phyloP scores from a whole-genome alignment of 2,113 vertebrate genomes.

The Oryzias melastigma region DNA sequence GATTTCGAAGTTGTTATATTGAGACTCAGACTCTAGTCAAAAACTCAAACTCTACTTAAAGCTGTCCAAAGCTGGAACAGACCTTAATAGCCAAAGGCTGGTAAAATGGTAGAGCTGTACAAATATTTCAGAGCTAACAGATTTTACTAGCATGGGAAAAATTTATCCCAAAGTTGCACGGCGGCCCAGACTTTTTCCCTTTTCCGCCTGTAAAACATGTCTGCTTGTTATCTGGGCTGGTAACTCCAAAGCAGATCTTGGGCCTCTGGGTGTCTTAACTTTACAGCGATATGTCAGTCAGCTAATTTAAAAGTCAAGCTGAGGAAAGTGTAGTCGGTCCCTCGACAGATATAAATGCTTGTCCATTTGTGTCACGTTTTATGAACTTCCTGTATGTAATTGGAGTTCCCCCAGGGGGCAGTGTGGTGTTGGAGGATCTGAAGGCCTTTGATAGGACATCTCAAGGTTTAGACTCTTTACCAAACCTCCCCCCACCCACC shows the following conservation, averaged over 20 bases:
- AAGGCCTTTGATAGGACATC: constrained; percentile 29
- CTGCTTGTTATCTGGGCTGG: constrained; percentile 55
- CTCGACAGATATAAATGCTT: constrained; percentile 35
- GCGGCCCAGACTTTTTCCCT: constrained; percentile 10
- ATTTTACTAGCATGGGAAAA: constrained; percentile 29
- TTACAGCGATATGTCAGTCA: constrained; percentile 42
- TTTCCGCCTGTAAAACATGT: constrained; percentile 47
- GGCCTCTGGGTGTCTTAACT: constrained; percentile 35
- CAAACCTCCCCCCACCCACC: constrained; percentile 25
- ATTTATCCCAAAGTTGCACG: constrained; percentile 39
- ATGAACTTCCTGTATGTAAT: constrained; percentile 13
- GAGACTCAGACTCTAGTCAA: too few species aligned
- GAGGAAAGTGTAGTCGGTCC: constrained; percentile 47
- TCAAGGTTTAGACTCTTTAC: constrained; percentile 57
- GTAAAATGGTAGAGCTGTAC: not conserved
- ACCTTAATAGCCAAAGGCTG: not conserved
- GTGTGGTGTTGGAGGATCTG: constrained; percentile 27
- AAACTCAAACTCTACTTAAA: not conserved
- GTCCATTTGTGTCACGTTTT: constrained; percentile 45
- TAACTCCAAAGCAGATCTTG: constrained; percentile 37
- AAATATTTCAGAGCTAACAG: constrained; percentile 8
- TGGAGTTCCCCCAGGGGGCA: constrained; percentile 49
- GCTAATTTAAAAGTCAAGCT: constrained; percentile 45
- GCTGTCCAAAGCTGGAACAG: not conserved
- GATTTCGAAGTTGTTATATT: too few species aligned